These are phyloP conservation scores for Eupithecia vulgata DNA, from an alignment of 2,888 invertebrate genomes.

Conservation along the genomic window DNA sequence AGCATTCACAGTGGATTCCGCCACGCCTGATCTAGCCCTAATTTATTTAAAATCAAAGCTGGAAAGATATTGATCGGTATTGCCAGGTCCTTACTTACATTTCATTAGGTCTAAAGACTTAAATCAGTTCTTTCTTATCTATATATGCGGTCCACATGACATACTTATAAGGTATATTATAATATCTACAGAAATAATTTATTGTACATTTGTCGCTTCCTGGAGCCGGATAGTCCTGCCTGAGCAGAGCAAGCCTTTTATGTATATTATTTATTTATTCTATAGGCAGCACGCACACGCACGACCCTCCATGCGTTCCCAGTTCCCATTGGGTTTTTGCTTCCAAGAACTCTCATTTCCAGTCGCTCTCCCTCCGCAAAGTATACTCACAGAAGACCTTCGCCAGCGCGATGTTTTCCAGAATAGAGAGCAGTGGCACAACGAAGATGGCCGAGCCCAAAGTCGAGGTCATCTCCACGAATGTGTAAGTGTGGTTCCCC, in stretches of 20 bases:
- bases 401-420: slow-evolving; percentile 97
- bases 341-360: not conserved
- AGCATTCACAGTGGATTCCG: not conserved
- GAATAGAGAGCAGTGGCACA: slow-evolving; percentile 94
- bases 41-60: not conserved
- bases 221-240: too few species aligned
- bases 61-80: not conserved
- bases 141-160: too few species aligned
- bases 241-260: too few species aligned
- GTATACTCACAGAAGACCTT: slow-evolving; percentile 90
- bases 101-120: too few species aligned
- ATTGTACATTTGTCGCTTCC: too few species aligned
- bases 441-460: slow-evolving; percentile 93
- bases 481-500: slow-evolving; percentile 86
- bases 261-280: too few species aligned
- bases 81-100: too few species aligned
- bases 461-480: slow-evolving; percentile 89
- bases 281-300: too few species aligned
- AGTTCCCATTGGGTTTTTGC: not conserved
- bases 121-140: too few species aligned
- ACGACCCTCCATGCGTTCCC: not conserved
- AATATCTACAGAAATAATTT: too few species aligned
- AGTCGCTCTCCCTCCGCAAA: not conserved
- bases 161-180: too few species aligned
- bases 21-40: not conserved